Evolutionary conservation across 2,113 vertebrate species (phyloP).

Genomic region (Hystrix brachyura): DNA sequence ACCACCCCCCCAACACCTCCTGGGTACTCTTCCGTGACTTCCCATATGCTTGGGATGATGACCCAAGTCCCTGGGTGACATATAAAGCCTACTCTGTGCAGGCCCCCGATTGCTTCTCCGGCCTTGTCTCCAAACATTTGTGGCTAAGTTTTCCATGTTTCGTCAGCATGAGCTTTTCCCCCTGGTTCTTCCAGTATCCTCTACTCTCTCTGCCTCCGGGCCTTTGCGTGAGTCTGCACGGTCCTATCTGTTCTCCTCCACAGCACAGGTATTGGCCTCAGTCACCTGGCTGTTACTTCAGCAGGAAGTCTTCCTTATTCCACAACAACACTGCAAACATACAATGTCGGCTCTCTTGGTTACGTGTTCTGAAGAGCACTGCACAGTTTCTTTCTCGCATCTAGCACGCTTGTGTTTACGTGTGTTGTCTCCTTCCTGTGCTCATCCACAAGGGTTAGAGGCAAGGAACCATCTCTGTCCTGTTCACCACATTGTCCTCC

Average conservation of each 20-base stretch:
- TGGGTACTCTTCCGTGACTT: not conserved
- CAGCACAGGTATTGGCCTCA: accelerated
- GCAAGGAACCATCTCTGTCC: not conserved
- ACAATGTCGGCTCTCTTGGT: not conserved
- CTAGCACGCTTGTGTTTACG: not conserved
- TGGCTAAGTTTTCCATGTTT: not conserved
- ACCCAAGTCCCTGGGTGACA: not conserved
- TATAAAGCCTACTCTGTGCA: not conserved
- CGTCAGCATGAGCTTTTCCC: not conserved
- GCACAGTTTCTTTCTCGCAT: not conserved
- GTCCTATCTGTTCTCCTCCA: not conserved
- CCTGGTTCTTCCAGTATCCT: not conserved
- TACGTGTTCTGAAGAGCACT: not conserved
- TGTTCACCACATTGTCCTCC: not conserved
- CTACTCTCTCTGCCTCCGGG: not conserved
- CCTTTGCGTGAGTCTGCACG: not conserved
- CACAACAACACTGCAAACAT: not conserved
- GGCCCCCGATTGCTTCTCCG: not conserved
- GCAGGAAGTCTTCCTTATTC: not conserved
- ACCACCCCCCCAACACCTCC: not conserved
- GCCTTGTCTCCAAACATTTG: not conserved
- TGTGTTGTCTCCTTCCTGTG: not conserved
- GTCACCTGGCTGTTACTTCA: not conserved
- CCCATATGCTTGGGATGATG: not conserved
- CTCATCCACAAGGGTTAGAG: not conserved